Evolutionary conservation across 1,140 invertebrate species (phyloP).

Genomic region (Hermatobates lingyangjiaoensis): DNA sequence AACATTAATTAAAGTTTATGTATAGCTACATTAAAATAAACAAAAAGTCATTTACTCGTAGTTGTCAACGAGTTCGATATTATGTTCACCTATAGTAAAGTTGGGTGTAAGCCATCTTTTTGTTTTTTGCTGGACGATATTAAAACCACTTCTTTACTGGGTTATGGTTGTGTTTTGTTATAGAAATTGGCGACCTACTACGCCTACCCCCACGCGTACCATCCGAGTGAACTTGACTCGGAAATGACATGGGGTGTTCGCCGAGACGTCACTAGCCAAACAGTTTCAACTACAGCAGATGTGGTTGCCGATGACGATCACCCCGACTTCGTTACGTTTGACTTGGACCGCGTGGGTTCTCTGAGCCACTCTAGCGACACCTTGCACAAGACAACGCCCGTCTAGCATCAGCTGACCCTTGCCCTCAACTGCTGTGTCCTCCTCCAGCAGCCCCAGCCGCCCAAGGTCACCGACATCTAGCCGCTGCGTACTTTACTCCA

Average conservation of each 20-base stretch:
- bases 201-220: neutral
- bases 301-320: neutral
- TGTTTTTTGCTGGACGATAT: too few species aligned
- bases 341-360: neutral
- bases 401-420: neutral
- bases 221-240: neutral
- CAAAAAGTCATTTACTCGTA: too few species aligned
- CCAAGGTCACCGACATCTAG: too few species aligned
- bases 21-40: too few species aligned
- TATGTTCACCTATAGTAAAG: too few species aligned
- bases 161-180: too few species aligned
- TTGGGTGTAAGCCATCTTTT: too few species aligned
- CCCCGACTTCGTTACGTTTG: neutral
- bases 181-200: neutral
- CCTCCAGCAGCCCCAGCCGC: neutral
- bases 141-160: too few species aligned
- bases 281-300: neutral
- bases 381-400: neutral
- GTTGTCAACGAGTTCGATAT: too few species aligned
- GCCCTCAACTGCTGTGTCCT: neutral
- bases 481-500: too few species aligned
- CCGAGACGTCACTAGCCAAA: neutral
- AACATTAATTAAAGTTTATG: too few species aligned
- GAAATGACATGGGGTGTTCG: neutral
- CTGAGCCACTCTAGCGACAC: neutral